Conservation (phyloP, 2,888 invertebrate genomes). For the Pecten maximus region DNA sequence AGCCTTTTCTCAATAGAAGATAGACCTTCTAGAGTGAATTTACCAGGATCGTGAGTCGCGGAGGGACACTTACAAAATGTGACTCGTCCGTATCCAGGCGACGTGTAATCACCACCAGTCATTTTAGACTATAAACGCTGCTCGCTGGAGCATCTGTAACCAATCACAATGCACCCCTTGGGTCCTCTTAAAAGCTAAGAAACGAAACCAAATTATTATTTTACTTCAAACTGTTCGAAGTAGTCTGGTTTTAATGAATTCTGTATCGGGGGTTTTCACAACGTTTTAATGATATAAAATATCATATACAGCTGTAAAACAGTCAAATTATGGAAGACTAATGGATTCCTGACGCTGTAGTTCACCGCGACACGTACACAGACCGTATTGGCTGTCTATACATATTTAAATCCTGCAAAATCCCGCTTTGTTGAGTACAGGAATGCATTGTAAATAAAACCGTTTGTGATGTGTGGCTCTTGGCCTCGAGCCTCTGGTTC, state of each 20-base stretch:
- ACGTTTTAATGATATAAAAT: neutral
- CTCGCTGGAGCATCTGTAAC: conserved; percentile 13
- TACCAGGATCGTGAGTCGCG: neutral
- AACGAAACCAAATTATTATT: conserved; percentile 8
- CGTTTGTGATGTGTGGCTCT: neutral
- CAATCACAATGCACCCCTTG: neutral
- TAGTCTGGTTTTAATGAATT: neutral
- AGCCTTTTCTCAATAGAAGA: neutral
- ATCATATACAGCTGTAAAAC: neutral
- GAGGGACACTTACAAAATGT: neutral
- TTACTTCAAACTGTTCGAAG: neutral
- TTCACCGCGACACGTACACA: neutral
- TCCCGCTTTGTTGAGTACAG: neutral
- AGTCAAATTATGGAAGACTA: neutral
- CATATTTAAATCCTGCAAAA: neutral
- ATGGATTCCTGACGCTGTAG: neutral
- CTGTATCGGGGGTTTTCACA: neutral
- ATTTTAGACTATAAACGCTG: neutral
- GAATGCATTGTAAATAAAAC: neutral
- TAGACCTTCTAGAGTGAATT: neutral
- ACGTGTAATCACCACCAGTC: neutral
- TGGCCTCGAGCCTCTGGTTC: neutral
- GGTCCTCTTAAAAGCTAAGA: neutral
- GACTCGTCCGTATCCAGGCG: neutral
- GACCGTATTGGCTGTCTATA: neutral